Evolutionary conservation across 2,113 vertebrate genomes (phyloP), one percentile per base, ranked within the genome.

Genomic region (Shinisaurus crocodilurus): DNA sequence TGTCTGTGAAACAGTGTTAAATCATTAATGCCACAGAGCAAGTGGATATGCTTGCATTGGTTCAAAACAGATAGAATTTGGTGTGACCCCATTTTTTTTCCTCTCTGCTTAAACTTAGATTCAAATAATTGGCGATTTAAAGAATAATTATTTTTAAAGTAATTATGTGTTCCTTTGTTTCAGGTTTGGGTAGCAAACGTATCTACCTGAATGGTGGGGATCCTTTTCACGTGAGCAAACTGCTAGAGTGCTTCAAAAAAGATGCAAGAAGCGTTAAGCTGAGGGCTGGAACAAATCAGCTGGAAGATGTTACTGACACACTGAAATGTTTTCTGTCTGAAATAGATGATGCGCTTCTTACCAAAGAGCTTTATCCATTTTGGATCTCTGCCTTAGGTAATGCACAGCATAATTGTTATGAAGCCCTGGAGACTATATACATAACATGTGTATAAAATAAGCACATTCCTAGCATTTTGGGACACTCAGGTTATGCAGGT

Each of bases 281-380:
- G 92, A 97, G 98, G 90, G 95, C 97, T 91, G 98, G 98, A 88
- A 98, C 98, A 79, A 98, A 99, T 93, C 97, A 95, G 1, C 98
- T 99, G 85, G 98, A 98, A 94, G 99, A 99, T 16, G 98, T 99
- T 89, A 98, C 98, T 0, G 98, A 98, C 54, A 98, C 98, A 15
- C 94, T 99, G 94, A 99, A 99, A 96, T 95, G 90, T 84, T 99
- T 99, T 92, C 95, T 99, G 84, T 98, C 96, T 84, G 97, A 98
- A 76, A 96, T 97, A 23, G 98, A 99, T 63, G 98, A 99, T 45
- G 99, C 99, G 0, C 97, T 99, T 72, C 98, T 99, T 89, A 98
- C 98, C 85, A 99, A 99, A 96, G 98, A 99, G 96, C 98, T 99
- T 54, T 99, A 99, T 94, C 99, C 99, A 0, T 99, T 99, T 90